Base-by-base conservation (phyloP, 2,797 vertebrate species). In the Etheostoma perlongum region DNA sequence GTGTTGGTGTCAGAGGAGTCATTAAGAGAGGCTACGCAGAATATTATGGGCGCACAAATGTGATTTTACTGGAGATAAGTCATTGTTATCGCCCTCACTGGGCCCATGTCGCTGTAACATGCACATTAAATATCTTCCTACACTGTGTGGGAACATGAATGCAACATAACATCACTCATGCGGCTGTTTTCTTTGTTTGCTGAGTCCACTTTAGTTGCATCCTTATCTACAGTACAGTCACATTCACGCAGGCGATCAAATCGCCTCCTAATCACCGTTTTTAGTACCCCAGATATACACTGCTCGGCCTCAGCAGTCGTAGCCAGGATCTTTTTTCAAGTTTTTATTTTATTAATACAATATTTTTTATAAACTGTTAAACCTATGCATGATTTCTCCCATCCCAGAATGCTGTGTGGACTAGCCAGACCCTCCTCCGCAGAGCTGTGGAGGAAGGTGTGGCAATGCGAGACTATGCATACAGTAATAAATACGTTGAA, bases 31-130 rank as follows among this genome's bases (percentile, higher is more conserved):
- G 25, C 59, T 40, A 9, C 16, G 11, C 36, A 21, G 54, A 64
- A 33, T 42, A 74, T 76, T 67, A 74, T 18, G 4, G 48, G 15
- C 36, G 62, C 53, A 46, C 19, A 78, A 14, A 65, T 71, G 71
- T 61, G 47, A 66, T 85, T 64, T 72, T 65, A 79, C 70, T 58
- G 67, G 67, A 51, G 55, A 59, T 49, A 12, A 23, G 9, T 82
- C 74, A 36, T 18, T 10, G 0, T 57, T 55, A 51, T 5, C 0
- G 52, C 4, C 18, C 71, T 67, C 80, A 0, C 5, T 27, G 78
- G 79, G 13, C 21, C 19, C 46, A 9, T 75, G 67, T 1, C 19
- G 74, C 68, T 57, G 23, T 4, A 72, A 69, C 65, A 48, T 52
- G 23, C 23, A 71, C 49, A 19, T 72, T 33, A 68, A 67, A 75